Conservation (phyloP, 2,888 invertebrate genomes). For the Lapara coniferarum region DNA sequence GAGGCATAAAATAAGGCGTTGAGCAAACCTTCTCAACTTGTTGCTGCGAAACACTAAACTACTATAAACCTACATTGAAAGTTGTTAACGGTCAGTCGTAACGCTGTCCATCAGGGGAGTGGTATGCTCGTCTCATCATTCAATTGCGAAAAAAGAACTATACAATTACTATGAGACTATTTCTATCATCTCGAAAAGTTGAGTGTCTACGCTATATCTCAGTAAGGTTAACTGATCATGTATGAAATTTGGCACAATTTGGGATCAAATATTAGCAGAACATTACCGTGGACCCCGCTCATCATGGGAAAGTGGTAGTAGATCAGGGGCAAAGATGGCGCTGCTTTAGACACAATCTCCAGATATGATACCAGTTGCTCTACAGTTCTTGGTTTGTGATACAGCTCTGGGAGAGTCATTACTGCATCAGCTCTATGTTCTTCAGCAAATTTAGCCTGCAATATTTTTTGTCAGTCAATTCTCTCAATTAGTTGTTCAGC, state of each 20-base stretch:
- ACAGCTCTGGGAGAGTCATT: conserved; percentile 88
- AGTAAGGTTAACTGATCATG: not conserved
- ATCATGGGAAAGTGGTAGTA: conserved; percentile 83
- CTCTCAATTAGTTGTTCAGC: too few species aligned
- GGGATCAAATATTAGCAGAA: conserved; percentile 15
- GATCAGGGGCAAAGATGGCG: conserved; percentile 87
- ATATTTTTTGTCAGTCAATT: not conserved
- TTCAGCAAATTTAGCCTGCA: conserved; percentile 86
- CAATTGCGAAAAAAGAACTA: too few species aligned
- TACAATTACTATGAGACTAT: too few species aligned
- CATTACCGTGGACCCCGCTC: conserved; percentile 49
- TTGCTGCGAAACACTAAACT: too few species aligned
- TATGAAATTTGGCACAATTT: not conserved
- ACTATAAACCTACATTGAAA: too few species aligned
- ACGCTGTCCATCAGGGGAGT: too few species aligned
- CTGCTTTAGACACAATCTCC: conserved; percentile 84
- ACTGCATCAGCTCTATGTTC: conserved; percentile 63
- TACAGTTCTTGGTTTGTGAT: conserved; percentile 85
- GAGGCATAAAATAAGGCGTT: not conserved
- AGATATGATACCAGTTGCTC: conserved; percentile 85
- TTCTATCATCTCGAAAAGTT: too few species aligned
- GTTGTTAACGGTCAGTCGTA: too few species aligned
- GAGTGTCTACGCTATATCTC: not conserved
- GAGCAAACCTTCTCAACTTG: too few species aligned
- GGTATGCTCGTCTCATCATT: too few species aligned